These are phyloP conservation scores for Tupiocoris notatus DNA, from an alignment of 2,888 invertebrate genomes.

Conservation along the genomic window DNA sequence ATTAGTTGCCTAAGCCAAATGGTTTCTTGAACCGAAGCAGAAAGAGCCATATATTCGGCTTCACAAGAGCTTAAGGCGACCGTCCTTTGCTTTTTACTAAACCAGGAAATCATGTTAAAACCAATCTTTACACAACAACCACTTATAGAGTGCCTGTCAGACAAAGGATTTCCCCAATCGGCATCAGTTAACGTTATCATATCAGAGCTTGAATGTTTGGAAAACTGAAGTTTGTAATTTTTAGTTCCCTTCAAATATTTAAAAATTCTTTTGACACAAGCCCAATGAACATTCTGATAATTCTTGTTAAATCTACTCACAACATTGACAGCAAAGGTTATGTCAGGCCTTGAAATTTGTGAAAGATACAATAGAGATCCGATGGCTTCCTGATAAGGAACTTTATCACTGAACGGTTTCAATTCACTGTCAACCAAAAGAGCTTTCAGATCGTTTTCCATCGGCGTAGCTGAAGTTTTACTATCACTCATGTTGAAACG, in stretches of 20 bases:
- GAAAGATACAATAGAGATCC: neutral
- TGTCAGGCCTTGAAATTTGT: neutral
- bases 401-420: neutral
- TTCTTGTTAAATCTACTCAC: neutral
- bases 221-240: neutral
- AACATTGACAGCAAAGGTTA: neutral
- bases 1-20: too few relatives aligned
- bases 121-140: neutral
- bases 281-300: neutral
- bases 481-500: neutral
- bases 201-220: neutral
- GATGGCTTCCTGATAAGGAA: neutral
- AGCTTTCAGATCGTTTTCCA: neutral
- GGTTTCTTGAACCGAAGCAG: too few relatives aligned
- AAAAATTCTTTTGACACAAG: neutral
- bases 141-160: neutral
- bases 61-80: neutral
- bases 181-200: too few relatives aligned
- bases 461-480: neutral
- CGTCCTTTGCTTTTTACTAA: neutral
- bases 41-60: slow-evolving; percentile 1
- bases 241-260: neutral
- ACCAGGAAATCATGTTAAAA: neutral
- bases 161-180: neutral
- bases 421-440: neutral